These are phyloP conservation scores for Troilus luridus DNA, from an alignment of 2,888 invertebrate genomes.

Conservation along the genomic window DNA sequence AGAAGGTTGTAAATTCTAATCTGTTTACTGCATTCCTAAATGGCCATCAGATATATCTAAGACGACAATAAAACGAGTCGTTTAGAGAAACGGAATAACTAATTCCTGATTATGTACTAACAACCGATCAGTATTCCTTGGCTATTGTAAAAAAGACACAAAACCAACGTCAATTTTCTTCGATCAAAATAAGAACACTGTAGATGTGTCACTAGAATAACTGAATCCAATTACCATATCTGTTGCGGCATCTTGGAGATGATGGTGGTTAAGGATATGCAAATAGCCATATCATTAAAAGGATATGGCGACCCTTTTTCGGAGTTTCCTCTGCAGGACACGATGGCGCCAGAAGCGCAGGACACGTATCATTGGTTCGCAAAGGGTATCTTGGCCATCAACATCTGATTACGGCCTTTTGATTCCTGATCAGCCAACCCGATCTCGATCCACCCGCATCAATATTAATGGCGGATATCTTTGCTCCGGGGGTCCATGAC, in stretches of 20 bases:
- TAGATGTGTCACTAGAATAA: not conserved
- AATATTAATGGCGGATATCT: not conserved
- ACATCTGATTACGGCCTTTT: constrained; percentile 6
- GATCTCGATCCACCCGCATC: not conserved
- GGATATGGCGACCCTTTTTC: not conserved
- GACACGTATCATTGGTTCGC: not conserved
- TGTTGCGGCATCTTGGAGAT: not conserved
- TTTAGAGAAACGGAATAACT: not conserved
- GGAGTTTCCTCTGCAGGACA: not conserved
- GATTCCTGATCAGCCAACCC: not conserved
- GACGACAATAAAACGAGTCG: not conserved
- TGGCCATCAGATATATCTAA: not conserved
- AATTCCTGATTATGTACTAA: not conserved
- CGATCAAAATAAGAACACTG: not conserved
- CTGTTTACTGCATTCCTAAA: not conserved
- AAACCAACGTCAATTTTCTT: not conserved
- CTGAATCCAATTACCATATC: not conserved
- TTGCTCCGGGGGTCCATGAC: not conserved
- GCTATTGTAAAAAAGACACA: not conserved
- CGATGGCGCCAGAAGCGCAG: not conserved
- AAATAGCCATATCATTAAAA: not conserved
- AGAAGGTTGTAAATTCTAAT: not conserved
- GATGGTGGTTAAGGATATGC: not conserved
- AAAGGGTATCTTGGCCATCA: not conserved
- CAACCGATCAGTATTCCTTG: not conserved